Evolutionary conservation across 2,113 vertebrate species (phyloP).

Genomic region (Indicator maculatus): DNA sequence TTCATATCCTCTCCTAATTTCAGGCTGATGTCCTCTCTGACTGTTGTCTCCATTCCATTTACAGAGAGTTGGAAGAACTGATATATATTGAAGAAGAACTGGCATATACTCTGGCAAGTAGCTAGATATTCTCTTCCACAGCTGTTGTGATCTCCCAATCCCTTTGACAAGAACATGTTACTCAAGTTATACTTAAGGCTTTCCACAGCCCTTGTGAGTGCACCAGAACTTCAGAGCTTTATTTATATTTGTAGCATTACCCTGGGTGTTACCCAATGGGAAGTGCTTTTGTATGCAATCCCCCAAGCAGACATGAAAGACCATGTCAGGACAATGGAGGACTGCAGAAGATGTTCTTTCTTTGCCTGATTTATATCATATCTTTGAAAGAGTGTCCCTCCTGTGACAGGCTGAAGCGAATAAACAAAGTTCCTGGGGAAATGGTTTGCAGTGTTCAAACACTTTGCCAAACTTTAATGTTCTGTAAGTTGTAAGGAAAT

Average conservation of each 20-base stretch:
- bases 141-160: background rate
- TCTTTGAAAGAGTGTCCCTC: slow-evolving; percentile 11
- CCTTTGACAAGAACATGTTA: background rate
- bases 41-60: background rate
- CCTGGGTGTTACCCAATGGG: background rate
- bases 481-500: slow-evolving; percentile 46
- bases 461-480: slow-evolving; percentile 55
- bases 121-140: background rate
- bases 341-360: slow-evolving; percentile 16
- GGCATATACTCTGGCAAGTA: background rate
- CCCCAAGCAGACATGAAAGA: background rate
- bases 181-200: background rate
- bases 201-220: background rate
- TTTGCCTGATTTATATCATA: background rate
- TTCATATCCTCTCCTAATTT: background rate
- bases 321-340: background rate
- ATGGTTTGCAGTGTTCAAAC: slow-evolving; percentile 31
- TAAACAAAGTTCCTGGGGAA: slow-evolving; percentile 60
- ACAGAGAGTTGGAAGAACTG: background rate
- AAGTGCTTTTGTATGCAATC: background rate
- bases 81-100: background rate
- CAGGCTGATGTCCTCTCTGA: background rate
- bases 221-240: background rate
- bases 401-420: background rate
- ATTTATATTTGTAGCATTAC: background rate